Evolutionary conservation across 2,113 vertebrate genomes (phyloP).

Genomic region (Boulengeromyrus knoepffleri): DNA sequence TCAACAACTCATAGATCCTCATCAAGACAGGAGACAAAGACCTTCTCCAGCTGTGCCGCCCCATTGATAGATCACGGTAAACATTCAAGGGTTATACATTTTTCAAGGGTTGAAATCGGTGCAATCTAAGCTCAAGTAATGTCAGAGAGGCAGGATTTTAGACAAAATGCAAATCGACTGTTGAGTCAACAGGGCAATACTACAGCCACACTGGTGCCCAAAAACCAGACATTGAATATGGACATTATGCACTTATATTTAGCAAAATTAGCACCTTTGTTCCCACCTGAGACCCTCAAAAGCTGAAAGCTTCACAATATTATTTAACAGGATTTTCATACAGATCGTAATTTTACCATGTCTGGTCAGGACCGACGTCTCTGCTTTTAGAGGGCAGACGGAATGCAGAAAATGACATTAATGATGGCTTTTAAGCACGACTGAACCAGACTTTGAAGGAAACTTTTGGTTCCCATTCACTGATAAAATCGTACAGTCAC

Average conservation of each 20-base stretch:
- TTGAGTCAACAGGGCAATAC: not conserved
- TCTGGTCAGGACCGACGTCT: not conserved
- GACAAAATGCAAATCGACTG: not conserved
- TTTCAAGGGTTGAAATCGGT: not conserved
- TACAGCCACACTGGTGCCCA: not conserved
- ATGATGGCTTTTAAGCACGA: not conserved
- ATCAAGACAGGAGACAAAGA: not conserved
- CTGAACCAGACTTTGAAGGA: not conserved
- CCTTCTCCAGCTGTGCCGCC: not conserved
- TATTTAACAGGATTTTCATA: not conserved
- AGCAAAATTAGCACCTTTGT: not conserved
- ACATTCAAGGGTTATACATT: not conserved
- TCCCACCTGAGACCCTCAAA: not conserved
- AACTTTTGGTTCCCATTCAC: not conserved
- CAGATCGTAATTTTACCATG: not conserved
- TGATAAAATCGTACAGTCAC: no score
- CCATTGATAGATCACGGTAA: not conserved
- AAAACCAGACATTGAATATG: not conserved
- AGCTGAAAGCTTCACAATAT: not conserved
- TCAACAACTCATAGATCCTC: constrained; percentile 8
- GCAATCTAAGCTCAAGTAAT: not conserved
- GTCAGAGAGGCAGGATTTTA: not conserved
- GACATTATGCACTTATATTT: not conserved
- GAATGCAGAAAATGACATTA: not conserved
- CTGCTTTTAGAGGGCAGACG: not conserved